Base-by-base conservation (phyloP, 2,888 invertebrate genomes). In the Ophion obscuratus region DNA sequence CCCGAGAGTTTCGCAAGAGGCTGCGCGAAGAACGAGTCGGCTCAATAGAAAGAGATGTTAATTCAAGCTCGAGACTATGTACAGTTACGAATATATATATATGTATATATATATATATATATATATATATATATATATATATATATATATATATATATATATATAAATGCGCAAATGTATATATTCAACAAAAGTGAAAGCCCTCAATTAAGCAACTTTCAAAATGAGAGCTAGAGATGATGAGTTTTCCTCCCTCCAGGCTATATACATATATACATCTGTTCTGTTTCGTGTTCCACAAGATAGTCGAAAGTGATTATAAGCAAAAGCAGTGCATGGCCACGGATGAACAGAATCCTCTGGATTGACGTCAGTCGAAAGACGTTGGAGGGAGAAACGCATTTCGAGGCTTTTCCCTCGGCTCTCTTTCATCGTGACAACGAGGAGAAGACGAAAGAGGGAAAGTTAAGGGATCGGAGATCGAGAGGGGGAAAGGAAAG, bases 21-120 rank as follows among this genome's bases (percentile, higher is more conserved):
- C 73, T 59, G 14, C 53, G 57, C 53, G 53, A 53, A 74, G 61
- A 31, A 61, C n/a, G 59, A 40, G 24, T 31, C 17, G 47, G 80
- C 76, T 81, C 77, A 84, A 84, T 84, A 76, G 73, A 77, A 77
- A 66, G 77, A 77, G 81, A 84, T 84, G 84, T 84, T 84, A 84
- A 84, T 84, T 84, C 77, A 84, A 84, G 84, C 84, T 61, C 84
- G 81, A 47, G 61, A 20, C 47, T 53, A 40, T 27, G 24, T 64
- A 40, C 24, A 66, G 59, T 44, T 27, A n/a, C 53, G 24, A 4
- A 6, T 17, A 40, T 66, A 17, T 36, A 17, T 68, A 75, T 62
- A 74, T 59, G 44, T 10, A 14, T 47, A 40, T 36, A 76, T 75
- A 67, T 68, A 74, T 14, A 68, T 40, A 14, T 68, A 74, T 44